Evolutionary conservation across 1,140 invertebrate genomes (phyloP).

Genomic region (Saccostrea cuccullata): DNA sequence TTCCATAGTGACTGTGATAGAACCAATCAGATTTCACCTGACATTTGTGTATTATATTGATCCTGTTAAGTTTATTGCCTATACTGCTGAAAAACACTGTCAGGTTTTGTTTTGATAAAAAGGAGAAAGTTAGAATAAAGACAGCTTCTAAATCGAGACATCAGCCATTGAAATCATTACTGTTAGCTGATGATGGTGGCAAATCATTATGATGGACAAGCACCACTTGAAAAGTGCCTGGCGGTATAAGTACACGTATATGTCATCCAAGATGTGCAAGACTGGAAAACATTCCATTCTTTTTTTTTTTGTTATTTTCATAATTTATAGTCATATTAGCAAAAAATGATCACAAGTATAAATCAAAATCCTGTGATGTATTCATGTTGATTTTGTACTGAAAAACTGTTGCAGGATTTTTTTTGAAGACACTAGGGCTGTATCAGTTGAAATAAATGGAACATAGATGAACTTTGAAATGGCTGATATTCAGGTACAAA

Average conservation of each 20-base stretch:
- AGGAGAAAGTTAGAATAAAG: neutral
- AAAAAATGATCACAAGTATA: neutral
- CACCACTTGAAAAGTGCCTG: neutral
- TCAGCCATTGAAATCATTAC: no score
- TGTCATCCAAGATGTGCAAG: neutral
- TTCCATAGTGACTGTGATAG: conserved; percentile 33
- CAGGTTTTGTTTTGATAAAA: neutral
- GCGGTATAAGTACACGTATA: neutral
- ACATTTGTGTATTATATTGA: neutral
- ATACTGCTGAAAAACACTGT: neutral
- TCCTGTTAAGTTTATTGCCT: neutral
- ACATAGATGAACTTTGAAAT: neutral
- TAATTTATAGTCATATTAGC: conserved; percentile 17
- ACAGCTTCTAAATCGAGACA: neutral
- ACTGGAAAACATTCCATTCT: neutral
- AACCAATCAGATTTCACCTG: conserved; percentile 21
- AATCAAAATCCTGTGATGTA: conserved; percentile 14
- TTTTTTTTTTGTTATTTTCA: neutral
- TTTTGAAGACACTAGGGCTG: neutral
- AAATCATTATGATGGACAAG: neutral
- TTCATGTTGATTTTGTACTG: neutral
- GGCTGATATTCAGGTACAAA: neutral
- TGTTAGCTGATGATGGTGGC: neutral
- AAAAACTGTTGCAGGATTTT: neutral
- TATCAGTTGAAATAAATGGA: neutral